Conservation (phyloP, 2,113 vertebrate species). For the Thinocorus orbignyianus region DNA sequence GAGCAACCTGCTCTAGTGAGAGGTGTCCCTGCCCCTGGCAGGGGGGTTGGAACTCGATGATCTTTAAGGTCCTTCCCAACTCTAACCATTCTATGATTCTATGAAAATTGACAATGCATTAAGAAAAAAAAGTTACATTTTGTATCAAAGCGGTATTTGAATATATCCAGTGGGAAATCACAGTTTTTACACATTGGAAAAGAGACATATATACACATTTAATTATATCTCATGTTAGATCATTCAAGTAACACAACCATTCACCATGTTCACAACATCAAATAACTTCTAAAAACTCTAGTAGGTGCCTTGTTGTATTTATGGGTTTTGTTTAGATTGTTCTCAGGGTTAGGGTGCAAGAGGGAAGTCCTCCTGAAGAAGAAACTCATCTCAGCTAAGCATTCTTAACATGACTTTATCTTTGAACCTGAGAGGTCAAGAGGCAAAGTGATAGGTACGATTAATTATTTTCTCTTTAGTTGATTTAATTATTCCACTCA, state of each 20-base stretch:
- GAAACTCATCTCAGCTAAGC: background rate
- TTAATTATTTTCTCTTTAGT: background rate
- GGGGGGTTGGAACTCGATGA: no score
- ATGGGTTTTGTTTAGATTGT: background rate
- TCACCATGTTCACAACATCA: background rate
- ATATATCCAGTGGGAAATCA: background rate
- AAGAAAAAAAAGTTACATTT: background rate
- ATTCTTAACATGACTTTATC: background rate
- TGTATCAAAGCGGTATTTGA: background rate
- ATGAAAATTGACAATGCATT: background rate
- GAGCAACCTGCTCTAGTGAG: no score
- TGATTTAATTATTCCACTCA: background rate
- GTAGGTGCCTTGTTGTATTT: background rate
- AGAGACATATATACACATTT: no score
- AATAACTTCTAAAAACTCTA: background rate
- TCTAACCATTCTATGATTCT: no score
- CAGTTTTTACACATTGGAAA: background rate
- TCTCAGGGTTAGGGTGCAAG: background rate
- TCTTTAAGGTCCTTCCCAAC: no score
- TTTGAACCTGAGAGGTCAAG: background rate
- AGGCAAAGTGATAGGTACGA: background rate
- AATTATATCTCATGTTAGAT: fast-evolving
- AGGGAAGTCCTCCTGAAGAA: background rate
- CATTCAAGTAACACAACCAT: fast-evolving
- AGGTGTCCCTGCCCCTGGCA: no score